Percentiles rank a stretch among this genome's conserved stretches.
Conservation (phyloP, 2,113 vertebrate genomes). For the Gymnarchus niloticus region DNA sequence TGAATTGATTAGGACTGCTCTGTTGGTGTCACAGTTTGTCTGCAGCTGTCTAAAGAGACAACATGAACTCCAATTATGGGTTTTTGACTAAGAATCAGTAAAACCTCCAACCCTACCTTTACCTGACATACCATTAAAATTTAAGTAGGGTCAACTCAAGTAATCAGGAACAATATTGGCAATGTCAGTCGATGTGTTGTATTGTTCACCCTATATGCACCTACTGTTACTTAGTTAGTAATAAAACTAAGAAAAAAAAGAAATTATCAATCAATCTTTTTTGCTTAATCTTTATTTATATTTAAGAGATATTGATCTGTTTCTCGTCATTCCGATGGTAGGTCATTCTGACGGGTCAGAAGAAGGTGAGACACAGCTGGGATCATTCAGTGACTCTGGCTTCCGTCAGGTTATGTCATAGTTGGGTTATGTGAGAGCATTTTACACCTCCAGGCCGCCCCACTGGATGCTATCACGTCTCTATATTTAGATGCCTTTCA, state of each 20-base stretch:
- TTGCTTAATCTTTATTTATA: background rate
- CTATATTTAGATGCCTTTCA: conserved; percentile 28
- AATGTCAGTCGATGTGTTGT: no score
- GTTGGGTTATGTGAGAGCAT: conserved; percentile 27
- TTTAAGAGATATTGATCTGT: no score
- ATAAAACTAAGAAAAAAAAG: background rate
- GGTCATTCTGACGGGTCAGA: background rate
- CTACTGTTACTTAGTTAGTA: background rate
- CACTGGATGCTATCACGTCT: conserved; percentile 12
- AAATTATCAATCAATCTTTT: background rate
- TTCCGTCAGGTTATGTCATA: conserved; percentile 24
- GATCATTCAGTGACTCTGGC: conserved; percentile 19
- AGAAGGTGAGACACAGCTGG: background rate
- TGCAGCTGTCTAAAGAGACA: background rate
- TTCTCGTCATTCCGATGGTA: background rate
- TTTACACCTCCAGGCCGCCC: conserved; percentile 24
- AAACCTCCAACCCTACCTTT: background rate
- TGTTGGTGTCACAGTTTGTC: background rate
- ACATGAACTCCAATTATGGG: background rate
- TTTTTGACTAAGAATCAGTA: background rate
- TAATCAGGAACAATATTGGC: no score
- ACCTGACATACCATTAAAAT: background rate
- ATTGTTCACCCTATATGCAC: no score
- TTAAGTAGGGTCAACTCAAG: no score
- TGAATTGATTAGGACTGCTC: background rate